Percentiles rank a stretch among this genome's conserved stretches.
Conservation (phyloP, 2,113 vertebrate genomes). For the Erpornis zantholeuca region DNA sequence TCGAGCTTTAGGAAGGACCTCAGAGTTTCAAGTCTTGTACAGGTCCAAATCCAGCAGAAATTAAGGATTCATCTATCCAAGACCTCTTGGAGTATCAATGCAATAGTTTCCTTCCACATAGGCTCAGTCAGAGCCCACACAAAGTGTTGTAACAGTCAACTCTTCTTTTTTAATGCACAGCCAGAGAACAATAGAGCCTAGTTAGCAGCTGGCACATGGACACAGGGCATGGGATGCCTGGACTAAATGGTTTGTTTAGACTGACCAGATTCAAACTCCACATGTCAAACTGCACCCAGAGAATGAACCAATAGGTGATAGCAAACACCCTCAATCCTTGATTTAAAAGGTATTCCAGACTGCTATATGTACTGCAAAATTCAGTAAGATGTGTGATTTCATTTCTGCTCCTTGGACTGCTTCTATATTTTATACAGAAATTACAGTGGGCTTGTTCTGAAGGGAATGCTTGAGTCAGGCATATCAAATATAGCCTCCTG, state of each 20-base stretch:
- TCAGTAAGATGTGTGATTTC: background rate
- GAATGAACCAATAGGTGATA: background rate
- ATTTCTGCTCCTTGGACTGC: background rate
- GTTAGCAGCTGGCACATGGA: accelerated
- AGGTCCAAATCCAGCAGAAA: background rate
- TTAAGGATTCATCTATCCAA: background rate
- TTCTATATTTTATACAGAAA: background rate
- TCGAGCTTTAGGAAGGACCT: background rate
- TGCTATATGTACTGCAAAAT: background rate
- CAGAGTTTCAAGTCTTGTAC: background rate
- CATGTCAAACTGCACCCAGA: background rate
- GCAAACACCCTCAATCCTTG: background rate
- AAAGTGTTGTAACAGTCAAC: background rate
- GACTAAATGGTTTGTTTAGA: background rate
- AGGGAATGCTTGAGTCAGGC: background rate
- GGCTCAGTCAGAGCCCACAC: background rate
- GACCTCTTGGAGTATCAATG: background rate
- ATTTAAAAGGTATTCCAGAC: background rate
- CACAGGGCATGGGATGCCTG: background rate
- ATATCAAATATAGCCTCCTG: background rate
- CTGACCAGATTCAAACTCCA: background rate
- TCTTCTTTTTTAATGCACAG: background rate
- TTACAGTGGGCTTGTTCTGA: background rate
- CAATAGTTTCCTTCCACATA: background rate
- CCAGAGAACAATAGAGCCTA: background rate